phyloP scores from a whole-genome alignment of 2,797 vertebrate genomes.

The Jordanella pulchra region DNA sequence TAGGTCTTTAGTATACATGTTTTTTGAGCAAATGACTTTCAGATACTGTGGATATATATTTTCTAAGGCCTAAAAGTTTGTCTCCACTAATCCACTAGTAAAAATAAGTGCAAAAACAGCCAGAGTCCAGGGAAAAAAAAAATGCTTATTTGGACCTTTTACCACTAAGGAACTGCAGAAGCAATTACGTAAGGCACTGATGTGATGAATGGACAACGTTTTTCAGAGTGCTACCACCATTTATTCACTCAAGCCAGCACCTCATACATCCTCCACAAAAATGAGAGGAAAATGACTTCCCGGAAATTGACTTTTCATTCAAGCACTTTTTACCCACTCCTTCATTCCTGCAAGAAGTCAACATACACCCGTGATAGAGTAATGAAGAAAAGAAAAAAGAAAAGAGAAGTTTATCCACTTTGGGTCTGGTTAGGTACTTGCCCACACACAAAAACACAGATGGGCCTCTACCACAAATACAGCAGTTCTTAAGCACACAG shows the following conservation, averaged over 20 bases:
- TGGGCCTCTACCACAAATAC: slow-evolving; percentile 61
- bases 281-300: slow-evolving; percentile 60
- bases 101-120: neutral
- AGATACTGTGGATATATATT: neutral
- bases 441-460: slow-evolving; percentile 39
- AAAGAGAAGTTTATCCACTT: slow-evolving; percentile 18
- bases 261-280: slow-evolving; percentile 63
- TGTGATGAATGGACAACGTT: slow-evolving; percentile 70
- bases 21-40: neutral
- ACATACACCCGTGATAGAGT: slow-evolving; percentile 28
- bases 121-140: neutral
- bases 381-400: slow-evolving; percentile 27
- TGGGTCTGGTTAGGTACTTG: slow-evolving; percentile 23
- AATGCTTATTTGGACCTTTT: slow-evolving; percentile 21
- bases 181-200: slow-evolving; percentile 58
- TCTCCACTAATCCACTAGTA: neutral
- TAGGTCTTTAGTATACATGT: neutral
- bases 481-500: slow-evolving; percentile 60
- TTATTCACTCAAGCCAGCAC: slow-evolving; percentile 68
- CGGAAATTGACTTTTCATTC: slow-evolving; percentile 74
- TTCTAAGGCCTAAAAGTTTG: neutral
- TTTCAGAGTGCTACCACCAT: slow-evolving; percentile 57
- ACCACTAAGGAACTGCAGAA: slow-evolving; percentile 53
- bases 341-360: slow-evolving; percentile 42
- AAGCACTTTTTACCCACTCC: slow-evolving; percentile 49